Evolutionary conservation across 2,888 invertebrate genomes (phyloP), one percentile per base, ranked within the genome.

Genomic region (Drosophila longiperda): DNA sequence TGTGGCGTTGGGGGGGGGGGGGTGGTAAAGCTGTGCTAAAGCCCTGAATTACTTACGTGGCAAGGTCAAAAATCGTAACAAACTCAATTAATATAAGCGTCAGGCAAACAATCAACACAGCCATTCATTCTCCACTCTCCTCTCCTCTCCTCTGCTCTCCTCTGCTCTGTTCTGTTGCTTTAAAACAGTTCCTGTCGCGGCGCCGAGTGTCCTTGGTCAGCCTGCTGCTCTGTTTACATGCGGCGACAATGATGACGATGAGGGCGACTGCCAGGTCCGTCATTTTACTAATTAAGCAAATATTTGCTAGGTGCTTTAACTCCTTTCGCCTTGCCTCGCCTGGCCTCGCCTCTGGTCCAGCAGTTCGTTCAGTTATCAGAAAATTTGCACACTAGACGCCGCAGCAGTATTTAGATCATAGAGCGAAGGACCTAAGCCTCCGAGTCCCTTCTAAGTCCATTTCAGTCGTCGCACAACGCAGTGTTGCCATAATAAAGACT

Each of bases 211-310:
- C 85, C 87, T 87, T 84, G 89, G 69, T 65, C 71, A 61, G 68
- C 63, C 68, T 3, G 40, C 57, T 36, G 48, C 62, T 60, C 23
- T 80, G 78, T 78, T 83, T 81, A 81, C 73, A 64, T 72, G 73
- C 55, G 70, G 66, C 78, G 64, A 61, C 68, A 66, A 60, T 66
- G 73, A 53, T 57, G 73, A 49, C 40, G 20, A 57, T 38, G 38
- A 15, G 26, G 38, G 29, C 38, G n/a, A 36, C 55, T 29, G 75
- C 33, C 58, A 66, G 57, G 76, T 78, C 70, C 75, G 72, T 74
- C 80, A 87, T 89, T 87, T 82, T 78, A 89, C 89, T 90, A 89
- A 89, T 89, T 90, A 87, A 82, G 88, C 88, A 90, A 90, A 89
- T 89, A 90, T 89, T 89, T 86, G 75, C 75, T 38, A 63, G 73